A percentile compares a stretch with the other conserved stretches of the same genome.
phyloP scores from a whole-genome alignment of 2,888 invertebrate species.

The Phengaris alcon region DNA sequence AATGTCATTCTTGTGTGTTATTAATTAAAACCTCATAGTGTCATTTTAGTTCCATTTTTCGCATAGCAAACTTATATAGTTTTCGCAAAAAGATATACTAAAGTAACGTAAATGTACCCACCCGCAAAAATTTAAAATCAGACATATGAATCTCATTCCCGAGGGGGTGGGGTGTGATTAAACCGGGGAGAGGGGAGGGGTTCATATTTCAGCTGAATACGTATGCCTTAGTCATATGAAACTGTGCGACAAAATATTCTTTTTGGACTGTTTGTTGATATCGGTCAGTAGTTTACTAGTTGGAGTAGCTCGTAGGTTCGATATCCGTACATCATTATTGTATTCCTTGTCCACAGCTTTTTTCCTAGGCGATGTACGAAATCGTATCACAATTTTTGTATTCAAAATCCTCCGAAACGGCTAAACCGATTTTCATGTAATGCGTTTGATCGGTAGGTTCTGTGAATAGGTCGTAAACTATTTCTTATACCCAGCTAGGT shows the following conservation, averaged over 20 bases:
- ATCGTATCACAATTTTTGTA: too few relatives aligned
- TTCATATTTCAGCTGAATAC: conserved; percentile 13
- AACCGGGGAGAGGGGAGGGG: not conserved
- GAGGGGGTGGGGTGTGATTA: conserved; percentile 7
- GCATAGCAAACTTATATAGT: not conserved
- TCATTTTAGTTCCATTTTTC: not conserved
- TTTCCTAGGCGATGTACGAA: too few relatives aligned
- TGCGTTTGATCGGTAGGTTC: too few relatives aligned
- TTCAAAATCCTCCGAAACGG: too few relatives aligned
- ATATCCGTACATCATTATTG: too few relatives aligned
- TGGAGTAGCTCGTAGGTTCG: too few relatives aligned
- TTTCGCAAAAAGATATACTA: not conserved
- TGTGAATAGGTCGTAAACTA: too few relatives aligned
- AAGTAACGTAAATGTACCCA: not conserved
- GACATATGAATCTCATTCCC: conserved; percentile 13
- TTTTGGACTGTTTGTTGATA: not conserved
- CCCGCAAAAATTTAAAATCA: not conserved
- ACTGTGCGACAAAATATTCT: not conserved
- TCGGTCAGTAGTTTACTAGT: not conserved
- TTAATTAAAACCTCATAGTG: too few relatives aligned
- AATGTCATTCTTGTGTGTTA: too few relatives aligned
- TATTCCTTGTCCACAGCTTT: too few relatives aligned
- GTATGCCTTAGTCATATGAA: not conserved
- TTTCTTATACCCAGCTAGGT: too few relatives aligned
- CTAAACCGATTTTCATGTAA: too few relatives aligned